These are phyloP conservation scores for Halichondria panicea DNA, from an alignment of 37 sponge, comb jelly and placozoan species.

Conservation along the genomic window DNA sequence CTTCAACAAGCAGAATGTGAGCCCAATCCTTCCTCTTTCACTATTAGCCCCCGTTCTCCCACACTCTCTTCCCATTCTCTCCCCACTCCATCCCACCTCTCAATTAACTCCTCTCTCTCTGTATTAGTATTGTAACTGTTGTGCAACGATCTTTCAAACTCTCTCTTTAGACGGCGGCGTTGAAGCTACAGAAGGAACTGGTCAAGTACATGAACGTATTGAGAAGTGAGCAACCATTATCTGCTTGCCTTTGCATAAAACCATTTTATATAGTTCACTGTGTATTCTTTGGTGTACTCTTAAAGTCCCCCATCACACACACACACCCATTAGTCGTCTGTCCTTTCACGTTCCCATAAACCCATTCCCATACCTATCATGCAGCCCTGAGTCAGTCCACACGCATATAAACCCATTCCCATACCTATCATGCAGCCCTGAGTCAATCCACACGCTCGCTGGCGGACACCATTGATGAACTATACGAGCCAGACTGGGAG, in stretches of 20 bases:
- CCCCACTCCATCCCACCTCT: slow-evolving; percentile 3
- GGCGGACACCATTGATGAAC: slow-evolving; percentile 25
- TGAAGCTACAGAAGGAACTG: slow-evolving; percentile 63
- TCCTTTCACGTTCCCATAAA: not conserved
- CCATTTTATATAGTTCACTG: not conserved
- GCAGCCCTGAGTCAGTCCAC: not conserved
- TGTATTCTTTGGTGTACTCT: not conserved
- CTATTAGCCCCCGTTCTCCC: not conserved
- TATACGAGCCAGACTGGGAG: slow-evolving; percentile 78
- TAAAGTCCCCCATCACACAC: not conserved
- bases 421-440: slow-evolving; percentile 22
- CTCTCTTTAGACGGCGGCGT: slow-evolving; percentile 54
- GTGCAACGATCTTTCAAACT: slow-evolving; percentile 2
- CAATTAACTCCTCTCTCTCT: slow-evolving; percentile 51
- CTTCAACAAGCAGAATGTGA: slow-evolving; percentile 79
- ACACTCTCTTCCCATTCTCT: not conserved
- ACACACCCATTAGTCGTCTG: slow-evolving; percentile 8
- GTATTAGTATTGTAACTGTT: slow-evolving; percentile 21
- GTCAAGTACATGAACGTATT: slow-evolving; percentile 37
- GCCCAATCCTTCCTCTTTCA: not conserved
- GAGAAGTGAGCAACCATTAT: slow-evolving; percentile 35
- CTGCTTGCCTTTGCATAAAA: not conserved
- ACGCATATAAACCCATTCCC: not conserved
- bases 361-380: not conserved
- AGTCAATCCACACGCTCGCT: slow-evolving; percentile 37